Percentiles rank a stretch among this genome's conserved stretches.
Evolutionary conservation across 2,888 invertebrate genomes (phyloP).

Genomic region (Ormyrus pomaceus): DNA sequence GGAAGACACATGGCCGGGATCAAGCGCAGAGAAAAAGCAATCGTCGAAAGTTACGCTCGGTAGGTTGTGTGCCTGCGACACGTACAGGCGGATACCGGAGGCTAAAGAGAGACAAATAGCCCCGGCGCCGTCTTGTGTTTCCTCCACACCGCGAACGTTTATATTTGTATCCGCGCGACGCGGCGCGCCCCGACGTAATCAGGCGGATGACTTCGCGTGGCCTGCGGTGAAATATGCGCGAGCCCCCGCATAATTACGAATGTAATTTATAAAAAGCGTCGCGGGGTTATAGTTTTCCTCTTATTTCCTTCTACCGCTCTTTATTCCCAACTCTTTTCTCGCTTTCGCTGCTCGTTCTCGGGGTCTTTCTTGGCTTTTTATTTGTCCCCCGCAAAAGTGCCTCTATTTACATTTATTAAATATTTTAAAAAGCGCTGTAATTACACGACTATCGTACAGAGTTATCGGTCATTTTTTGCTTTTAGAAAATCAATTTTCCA

Average conservation of each 20-base stretch:
- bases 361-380: not conserved
- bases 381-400: not conserved
- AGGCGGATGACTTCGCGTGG: not conserved
- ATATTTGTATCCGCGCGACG: no score
- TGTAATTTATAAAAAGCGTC: slow-evolving; percentile 66
- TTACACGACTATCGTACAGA: no score
- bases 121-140: not conserved
- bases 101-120: slow-evolving; percentile 29
- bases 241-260: slow-evolving; percentile 65
- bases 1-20: slow-evolving; percentile 16
- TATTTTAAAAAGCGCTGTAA: not conserved
- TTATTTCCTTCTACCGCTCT: slow-evolving; percentile 36
- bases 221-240: slow-evolving; percentile 21
- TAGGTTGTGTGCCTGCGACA: not conserved
- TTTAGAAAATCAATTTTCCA: no score
- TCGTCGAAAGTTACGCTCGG: slow-evolving; percentile 12
- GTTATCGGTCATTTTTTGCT: no score
- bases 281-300: slow-evolving; percentile 50
- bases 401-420: slow-evolving; percentile 27
- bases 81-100: not conserved
- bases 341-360: not conserved
- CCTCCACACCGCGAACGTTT: not conserved
- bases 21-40: slow-evolving; percentile 8
- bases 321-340: slow-evolving; percentile 29
- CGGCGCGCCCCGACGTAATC: slow-evolving; percentile 22